phyloP scores from a whole-genome alignment of 1,140 invertebrate species.

The Acromyrmex charruanus region DNA sequence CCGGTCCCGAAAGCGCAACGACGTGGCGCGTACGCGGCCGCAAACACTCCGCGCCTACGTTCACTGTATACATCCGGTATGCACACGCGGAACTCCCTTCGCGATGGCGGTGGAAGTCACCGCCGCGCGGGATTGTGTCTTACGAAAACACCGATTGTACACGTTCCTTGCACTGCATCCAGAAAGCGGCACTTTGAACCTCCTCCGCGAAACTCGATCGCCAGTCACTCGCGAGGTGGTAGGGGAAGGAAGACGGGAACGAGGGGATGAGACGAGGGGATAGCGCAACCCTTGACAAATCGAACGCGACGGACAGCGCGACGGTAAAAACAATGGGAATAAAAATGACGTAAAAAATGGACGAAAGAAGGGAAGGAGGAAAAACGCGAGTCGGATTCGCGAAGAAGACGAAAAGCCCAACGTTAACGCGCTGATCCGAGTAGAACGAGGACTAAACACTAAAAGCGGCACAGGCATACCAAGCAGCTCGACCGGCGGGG shows the following conservation, averaged over 20 bases:
- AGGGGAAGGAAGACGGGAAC: not conserved
- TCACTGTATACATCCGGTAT: conserved; percentile 33
- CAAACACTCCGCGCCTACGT: conserved; percentile 32
- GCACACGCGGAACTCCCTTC: conserved; percentile 19
- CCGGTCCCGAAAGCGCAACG: conserved; percentile 8
- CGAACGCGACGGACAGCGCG: not conserved
- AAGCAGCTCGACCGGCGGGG: conserved; percentile 80
- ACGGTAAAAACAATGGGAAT: not conserved
- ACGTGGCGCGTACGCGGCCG: not conserved
- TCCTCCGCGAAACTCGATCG: conserved; percentile 6
- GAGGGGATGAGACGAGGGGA: not conserved
- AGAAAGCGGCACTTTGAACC: conserved; percentile 52
- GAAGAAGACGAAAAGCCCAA: conserved; percentile 67
- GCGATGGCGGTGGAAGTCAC: conserved; percentile 18
- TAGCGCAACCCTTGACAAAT: conserved; percentile 22
- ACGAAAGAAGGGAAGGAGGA: not conserved
- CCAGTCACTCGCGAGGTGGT: conserved; percentile 13
- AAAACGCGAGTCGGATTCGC: conserved; percentile 44
- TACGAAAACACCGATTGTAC: conserved; percentile 29
- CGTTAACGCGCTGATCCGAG: conserved; percentile 79
- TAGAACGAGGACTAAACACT: conserved; percentile 84
- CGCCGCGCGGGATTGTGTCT: conserved; percentile 4
- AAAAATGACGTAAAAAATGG: not conserved
- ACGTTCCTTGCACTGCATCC: conserved; percentile 46
- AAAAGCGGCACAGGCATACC: conserved; percentile 81